These are phyloP conservation scores for Calliopsis andreniformis DNA, from an alignment of 1,140 invertebrate genomes.

Conservation along the genomic window DNA sequence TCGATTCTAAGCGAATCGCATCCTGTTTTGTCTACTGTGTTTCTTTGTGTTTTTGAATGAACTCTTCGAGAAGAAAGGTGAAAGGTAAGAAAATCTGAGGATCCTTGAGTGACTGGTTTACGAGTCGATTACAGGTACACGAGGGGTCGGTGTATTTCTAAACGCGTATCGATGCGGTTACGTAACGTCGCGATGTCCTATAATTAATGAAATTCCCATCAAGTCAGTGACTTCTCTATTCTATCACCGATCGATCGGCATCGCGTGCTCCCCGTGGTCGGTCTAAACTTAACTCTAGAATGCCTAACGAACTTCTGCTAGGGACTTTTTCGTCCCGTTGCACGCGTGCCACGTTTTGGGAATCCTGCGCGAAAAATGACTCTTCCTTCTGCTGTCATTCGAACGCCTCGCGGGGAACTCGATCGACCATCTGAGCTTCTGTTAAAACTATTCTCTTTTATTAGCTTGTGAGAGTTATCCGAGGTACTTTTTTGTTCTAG, in stretches of 20 bases:
- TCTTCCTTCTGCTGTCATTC: background rate
- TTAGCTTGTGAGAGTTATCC: too few species aligned
- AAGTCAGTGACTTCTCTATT: constrained; percentile 43
- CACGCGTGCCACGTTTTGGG: constrained; percentile 1
- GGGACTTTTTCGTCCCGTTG: constrained; percentile 26
- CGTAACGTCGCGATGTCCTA: constrained; percentile 37
- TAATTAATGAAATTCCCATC: constrained; percentile 54
- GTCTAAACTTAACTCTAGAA: constrained; percentile 36
- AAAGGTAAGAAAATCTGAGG: background rate
- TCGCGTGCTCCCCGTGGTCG: constrained; percentile 13
- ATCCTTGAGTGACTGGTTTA: background rate
- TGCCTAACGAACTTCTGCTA: constrained; percentile 9
- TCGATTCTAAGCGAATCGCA: too few species aligned
- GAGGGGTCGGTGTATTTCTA: constrained; percentile 30
- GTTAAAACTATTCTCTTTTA: too few species aligned
- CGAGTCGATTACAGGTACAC: background rate
- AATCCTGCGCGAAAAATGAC: background rate
- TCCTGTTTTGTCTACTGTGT: too few species aligned
- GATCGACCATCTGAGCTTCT: too few species aligned
- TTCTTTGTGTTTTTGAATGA: too few species aligned
- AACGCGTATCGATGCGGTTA: constrained; percentile 36
- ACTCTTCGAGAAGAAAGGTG: background rate
- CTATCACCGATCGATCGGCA: constrained; percentile 35
- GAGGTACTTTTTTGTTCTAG: too few species aligned
- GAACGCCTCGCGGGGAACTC: background rate